Evolutionary conservation across 2,113 vertebrate species (phyloP), one percentile per base, ranked within the genome.

Genomic region (Coptodon bakossiorum): DNA sequence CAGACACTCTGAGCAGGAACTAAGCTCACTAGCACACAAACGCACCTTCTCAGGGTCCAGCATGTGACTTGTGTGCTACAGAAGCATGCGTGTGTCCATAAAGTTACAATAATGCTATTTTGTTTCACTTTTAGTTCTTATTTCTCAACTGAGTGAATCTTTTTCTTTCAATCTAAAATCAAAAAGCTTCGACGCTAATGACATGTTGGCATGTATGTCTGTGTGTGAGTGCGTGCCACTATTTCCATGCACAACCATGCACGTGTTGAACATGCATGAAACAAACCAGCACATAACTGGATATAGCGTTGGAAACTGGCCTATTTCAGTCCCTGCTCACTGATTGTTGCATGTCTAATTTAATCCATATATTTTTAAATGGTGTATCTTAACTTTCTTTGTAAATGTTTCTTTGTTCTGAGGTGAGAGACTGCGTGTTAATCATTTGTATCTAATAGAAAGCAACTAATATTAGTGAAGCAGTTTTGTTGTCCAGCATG

Each of bases 361-460:
- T 38, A 71, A 43, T 71, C 66, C 66, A 71, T 3, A 1, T 43
- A 43, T 71, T 71, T 71, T 71, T 71, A 24, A 71, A 71, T 9
- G 3, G 12, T 0, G n/a, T 43, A 43, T 8, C 12, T 71, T 43
- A 9, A 14, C 71, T 48, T 76, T 76, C 6, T 48, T 17, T 76
- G 71, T 76, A 11, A 29, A 48, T 76, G 71, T 29, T 48, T 76
- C 14, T 17, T 48, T 29, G 40, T 27, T 76, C 4, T 5, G 22
- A 76, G 40, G 40, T 0, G 68, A 73, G 40, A 73, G 0, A 43
- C 38, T 14, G 4, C 0, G 2, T 68, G 6, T 71, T 43, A 43
- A 43, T 48, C 40, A 10, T 29, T 24, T 48, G 24, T 48, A 16
- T 76, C 24, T 1, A 48, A 76, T 40, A 48, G 4, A 48, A 48